Conservation (phyloP, 1,140 invertebrate genomes). For the Musca domestica region DNA sequence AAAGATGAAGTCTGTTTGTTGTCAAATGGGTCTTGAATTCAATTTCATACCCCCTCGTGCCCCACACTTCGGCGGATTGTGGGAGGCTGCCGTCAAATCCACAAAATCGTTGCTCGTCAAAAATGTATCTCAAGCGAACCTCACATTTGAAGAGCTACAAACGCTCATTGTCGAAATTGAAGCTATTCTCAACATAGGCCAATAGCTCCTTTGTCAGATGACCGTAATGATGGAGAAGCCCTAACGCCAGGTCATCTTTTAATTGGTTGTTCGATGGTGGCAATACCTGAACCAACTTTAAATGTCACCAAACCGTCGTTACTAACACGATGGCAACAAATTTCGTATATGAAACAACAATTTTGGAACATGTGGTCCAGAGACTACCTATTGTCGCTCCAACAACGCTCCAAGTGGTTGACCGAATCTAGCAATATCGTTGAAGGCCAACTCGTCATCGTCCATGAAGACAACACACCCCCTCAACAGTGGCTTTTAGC, state of each 20-base stretch:
- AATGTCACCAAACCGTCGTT: no score
- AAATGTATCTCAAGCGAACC: constrained; percentile 14
- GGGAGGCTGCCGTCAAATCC: constrained; percentile 21
- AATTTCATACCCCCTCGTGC: constrained; percentile 34
- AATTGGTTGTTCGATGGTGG: constrained; percentile 29
- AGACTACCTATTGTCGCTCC: no score
- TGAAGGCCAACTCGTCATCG: no score
- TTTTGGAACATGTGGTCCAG: no score
- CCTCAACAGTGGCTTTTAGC: constrained; percentile 52
- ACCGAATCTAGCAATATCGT: no score
- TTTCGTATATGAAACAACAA: no score
- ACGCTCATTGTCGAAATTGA: no score
- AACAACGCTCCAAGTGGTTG: constrained; percentile 12
- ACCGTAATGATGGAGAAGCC: constrained; percentile 30
- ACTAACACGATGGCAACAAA: no score
- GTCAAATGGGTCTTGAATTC: constrained; percentile 31
- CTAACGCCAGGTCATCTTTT: constrained; percentile 42
- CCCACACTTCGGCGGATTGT: constrained; percentile 42
- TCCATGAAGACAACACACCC: no score
- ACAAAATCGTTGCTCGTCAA: constrained; percentile 14
- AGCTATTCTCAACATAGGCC: constrained; percentile 33
- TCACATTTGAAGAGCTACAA: constrained; percentile 22
- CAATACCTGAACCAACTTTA: not conserved
- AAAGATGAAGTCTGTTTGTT: not conserved
- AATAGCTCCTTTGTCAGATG: constrained; percentile 14